A percentile compares a stretch with the other conserved stretches of the same genome.
Conservation (phyloP, 1,140 invertebrate species). For the Drosophila nebulosa region DNA sequence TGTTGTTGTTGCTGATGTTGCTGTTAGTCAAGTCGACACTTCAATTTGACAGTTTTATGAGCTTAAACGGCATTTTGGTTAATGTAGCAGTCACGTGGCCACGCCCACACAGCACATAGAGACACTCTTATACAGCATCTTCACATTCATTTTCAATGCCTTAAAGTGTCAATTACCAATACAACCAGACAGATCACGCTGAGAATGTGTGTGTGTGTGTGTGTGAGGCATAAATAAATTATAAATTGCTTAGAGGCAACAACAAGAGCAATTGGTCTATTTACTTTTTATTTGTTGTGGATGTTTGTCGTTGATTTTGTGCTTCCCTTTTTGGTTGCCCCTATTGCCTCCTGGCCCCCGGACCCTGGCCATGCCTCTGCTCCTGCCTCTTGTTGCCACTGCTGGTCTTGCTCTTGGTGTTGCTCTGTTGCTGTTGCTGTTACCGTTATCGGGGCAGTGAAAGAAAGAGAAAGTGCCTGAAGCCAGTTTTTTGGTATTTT, state of each 20-base stretch:
- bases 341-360: not conserved
- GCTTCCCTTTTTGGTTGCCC: constrained; percentile 57
- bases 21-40: constrained; percentile 55
- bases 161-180: constrained; percentile 74
- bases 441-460: constrained; percentile 68
- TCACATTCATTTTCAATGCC: constrained; percentile 47
- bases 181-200: constrained; percentile 12
- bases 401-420: constrained; percentile 13
- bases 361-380: not conserved
- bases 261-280: constrained; percentile 67
- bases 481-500: constrained; percentile 68
- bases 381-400: constrained; percentile 7
- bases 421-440: constrained; percentile 14
- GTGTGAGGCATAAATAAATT: constrained; percentile 60
- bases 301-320: constrained; percentile 57
- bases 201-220: constrained; percentile 8
- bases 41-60: constrained; percentile 74
- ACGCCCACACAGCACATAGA: constrained; percentile 39
- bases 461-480: constrained; percentile 78
- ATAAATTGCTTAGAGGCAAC: constrained; percentile 63
- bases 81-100: constrained; percentile 47
- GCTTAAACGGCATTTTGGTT: constrained; percentile 64
- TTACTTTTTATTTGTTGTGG: constrained; percentile 59
- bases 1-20: not conserved
- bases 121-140: not conserved